Conservation (phyloP, 2,888 invertebrate species). For the Rhogogaster chlorosoma region DNA sequence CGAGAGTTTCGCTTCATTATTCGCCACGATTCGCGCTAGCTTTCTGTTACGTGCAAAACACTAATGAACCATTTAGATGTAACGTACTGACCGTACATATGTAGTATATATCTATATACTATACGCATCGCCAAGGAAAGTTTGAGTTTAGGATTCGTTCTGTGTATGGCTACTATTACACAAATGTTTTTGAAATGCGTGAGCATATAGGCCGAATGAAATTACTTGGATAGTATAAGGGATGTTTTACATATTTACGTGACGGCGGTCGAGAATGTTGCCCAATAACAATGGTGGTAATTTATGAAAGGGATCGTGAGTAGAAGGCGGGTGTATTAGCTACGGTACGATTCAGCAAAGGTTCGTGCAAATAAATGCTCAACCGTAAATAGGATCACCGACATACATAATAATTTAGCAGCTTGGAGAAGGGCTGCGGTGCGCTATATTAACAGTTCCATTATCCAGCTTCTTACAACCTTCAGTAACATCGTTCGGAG, state of each 20-base stretch:
- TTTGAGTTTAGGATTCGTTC: conserved; percentile 5
- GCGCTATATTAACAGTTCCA: not conserved
- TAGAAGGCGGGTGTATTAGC: not conserved
- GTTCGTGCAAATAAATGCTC: conserved; percentile 17
- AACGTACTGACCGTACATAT: not conserved
- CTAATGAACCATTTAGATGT: not conserved
- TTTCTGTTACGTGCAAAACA: not conserved
- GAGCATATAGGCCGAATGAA: not conserved
- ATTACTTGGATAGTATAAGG: not conserved
- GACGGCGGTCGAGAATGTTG: not conserved
- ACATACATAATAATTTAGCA: not conserved
- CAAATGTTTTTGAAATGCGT: not conserved
- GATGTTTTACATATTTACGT: conserved; percentile 6
- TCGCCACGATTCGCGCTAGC: not conserved
- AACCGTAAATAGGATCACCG: not conserved
- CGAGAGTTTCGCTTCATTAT: not conserved
- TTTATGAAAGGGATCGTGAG: not conserved
- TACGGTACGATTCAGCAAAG: not conserved
- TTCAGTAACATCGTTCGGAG: not conserved
- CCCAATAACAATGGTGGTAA: conserved; percentile 14
- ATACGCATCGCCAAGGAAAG: not conserved
- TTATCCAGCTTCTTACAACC: not conserved
- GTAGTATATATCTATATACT: too few species aligned
- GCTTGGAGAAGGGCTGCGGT: not conserved
- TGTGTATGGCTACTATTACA: not conserved